phyloP scores from a whole-genome alignment of 2,797 vertebrate genomes.

The Setipinna tenuifilis region DNA sequence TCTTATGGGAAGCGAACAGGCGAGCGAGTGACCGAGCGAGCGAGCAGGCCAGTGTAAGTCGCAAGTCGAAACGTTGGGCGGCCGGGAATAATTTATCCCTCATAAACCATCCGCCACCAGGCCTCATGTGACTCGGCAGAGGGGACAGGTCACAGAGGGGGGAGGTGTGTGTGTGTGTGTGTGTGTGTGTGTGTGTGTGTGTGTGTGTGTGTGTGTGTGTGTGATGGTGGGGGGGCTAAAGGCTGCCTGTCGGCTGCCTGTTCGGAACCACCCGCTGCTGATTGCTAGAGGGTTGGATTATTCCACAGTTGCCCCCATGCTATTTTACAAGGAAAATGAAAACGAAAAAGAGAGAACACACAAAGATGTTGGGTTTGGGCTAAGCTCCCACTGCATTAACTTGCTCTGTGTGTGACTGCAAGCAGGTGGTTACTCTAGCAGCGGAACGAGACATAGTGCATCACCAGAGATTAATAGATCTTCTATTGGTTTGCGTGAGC shows the following conservation, averaged over 20 bases:
- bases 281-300: background rate
- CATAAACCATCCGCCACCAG: background rate
- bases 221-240: background rate
- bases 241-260: background rate
- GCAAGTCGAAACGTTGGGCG: background rate
- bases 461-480: background rate
- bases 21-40: background rate
- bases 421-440: background rate
- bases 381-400: background rate
- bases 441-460: background rate
- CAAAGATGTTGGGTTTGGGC: background rate
- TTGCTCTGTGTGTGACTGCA: background rate
- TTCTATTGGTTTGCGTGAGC: background rate
- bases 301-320: background rate
- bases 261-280: background rate
- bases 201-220: no score
- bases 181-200: no score
- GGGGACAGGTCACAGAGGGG: background rate
- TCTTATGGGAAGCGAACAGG: background rate
- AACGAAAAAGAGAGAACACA: background rate
- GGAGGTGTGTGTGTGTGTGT: background rate
- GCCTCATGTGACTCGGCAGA: background rate
- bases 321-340: background rate
- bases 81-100: slow-evolving; percentile 14
- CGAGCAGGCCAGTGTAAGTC: background rate